A percentile compares a stretch with the other conserved stretches of the same genome.
Conservation (phyloP, 2,113 vertebrate species). For the Perca flavescens region DNA sequence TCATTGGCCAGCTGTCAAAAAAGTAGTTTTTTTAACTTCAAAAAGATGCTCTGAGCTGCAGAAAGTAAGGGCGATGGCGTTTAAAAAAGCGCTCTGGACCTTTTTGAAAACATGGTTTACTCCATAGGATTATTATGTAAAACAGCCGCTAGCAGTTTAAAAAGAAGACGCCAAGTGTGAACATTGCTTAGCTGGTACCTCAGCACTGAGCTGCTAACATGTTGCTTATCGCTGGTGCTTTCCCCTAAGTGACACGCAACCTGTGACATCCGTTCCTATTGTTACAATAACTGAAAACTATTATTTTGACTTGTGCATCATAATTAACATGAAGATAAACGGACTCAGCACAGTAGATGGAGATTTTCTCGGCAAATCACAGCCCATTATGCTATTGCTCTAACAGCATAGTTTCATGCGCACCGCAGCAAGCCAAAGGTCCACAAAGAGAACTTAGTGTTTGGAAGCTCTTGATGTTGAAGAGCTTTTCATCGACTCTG, state of each 20-base stretch:
- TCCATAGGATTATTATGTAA: no score
- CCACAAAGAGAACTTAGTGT: slow-evolving; percentile 18
- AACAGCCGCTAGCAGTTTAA: no score
- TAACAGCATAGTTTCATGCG: neutral
- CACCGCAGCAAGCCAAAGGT: neutral
- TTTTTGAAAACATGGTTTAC: no score
- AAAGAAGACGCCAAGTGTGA: no score
- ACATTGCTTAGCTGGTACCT: neutral
- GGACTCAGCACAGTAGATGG: neutral
- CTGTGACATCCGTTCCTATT: neutral
- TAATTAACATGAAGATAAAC: neutral
- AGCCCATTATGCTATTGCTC: neutral
- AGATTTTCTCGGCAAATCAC: neutral
- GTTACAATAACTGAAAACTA: neutral
- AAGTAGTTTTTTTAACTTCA: no score
- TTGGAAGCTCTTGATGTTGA: slow-evolving; percentile 42
- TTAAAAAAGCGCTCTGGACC: no score
- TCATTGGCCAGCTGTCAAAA: no score
- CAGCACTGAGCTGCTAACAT: neutral
- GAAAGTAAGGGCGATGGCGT: no score
- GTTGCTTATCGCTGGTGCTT: neutral
- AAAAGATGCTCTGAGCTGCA: no score
- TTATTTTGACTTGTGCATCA: neutral
- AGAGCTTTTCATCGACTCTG: slow-evolving; percentile 27
- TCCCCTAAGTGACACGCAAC: neutral